Conservation (phyloP, 2,113 vertebrate species). For the Chaetops frenatus region DNA sequence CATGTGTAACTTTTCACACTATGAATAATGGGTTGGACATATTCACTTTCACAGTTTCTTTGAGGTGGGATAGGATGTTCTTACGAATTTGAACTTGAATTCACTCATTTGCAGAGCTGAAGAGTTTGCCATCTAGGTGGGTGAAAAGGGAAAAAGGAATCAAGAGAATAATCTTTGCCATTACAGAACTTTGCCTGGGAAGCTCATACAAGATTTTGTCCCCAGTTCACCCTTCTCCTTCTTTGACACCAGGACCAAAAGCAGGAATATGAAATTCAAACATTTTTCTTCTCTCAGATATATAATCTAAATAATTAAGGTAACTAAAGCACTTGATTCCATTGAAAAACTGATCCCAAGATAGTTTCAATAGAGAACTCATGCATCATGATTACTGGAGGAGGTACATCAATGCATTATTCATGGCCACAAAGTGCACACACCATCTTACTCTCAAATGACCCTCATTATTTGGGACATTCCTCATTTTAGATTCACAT, state of each 20-base stretch:
- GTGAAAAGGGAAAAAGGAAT: background rate
- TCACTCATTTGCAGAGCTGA: background rate
- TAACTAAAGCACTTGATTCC: background rate
- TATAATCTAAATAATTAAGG: constrained; percentile 44
- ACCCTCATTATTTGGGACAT: constrained; percentile 35
- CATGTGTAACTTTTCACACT: background rate
- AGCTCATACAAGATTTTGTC: background rate
- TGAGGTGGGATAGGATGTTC: background rate
- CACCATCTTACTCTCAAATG: constrained; percentile 9
- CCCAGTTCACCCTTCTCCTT: background rate
- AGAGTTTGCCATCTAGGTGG: background rate
- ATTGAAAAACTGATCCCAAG: background rate
- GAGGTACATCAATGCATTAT: constrained; percentile 35
- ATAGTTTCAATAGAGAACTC: constrained; percentile 21
- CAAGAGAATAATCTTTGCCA: background rate
- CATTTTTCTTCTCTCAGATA: background rate
- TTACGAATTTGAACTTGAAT: background rate
- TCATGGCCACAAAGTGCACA: constrained; percentile 45
- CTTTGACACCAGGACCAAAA: background rate
- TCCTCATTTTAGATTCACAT: constrained; percentile 40
- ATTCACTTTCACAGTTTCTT: background rate
- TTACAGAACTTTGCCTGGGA: background rate
- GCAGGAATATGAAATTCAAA: background rate
- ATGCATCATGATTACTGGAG: constrained; percentile 21
- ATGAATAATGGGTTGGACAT: background rate